A percentile compares a stretch with the other conserved stretches of the same genome.
phyloP scores from a whole-genome alignment of 2,113 vertebrate species.

The Colossoma macropomum region DNA sequence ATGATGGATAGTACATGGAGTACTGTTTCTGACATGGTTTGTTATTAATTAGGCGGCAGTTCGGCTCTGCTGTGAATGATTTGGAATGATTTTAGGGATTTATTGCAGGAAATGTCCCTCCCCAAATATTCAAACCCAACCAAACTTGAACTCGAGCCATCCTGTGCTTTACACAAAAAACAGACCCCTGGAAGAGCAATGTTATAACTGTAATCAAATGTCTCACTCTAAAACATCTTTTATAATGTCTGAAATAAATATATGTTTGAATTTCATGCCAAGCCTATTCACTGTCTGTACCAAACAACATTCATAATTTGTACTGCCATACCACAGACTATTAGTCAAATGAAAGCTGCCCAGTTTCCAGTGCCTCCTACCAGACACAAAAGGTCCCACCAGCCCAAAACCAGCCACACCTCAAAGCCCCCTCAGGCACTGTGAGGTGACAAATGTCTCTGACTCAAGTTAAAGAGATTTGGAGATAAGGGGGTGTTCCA shows the following conservation, averaged over 20 bases:
- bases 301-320: slow-evolving; percentile 4
- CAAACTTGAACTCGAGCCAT: slow-evolving; percentile 17
- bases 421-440: neutral
- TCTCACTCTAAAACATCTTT: slow-evolving; percentile 20
- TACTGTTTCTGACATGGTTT: slow-evolving; percentile 33
- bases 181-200: neutral
- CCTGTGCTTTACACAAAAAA: slow-evolving; percentile 22
- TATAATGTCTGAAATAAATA: neutral
- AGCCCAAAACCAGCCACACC: neutral
- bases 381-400: neutral
- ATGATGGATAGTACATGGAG: slow-evolving; percentile 35
- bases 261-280: neutral
- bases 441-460: slow-evolving; percentile 13
- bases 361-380: neutral
- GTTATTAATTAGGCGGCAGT: slow-evolving; percentile 39
- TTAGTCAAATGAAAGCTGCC: neutral
- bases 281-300: neutral
- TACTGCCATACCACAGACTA: neutral
- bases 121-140: slow-evolving; percentile 20
- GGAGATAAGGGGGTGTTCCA: neutral
- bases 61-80: slow-evolving; percentile 28
- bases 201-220: slow-evolving; percentile 18
- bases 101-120: slow-evolving; percentile 40
- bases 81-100: slow-evolving; percentile 36
- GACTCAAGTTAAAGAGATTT: neutral